Evolutionary conservation across 2,888 invertebrate species (phyloP).

Genomic region (Chloroclysta siterata): DNA sequence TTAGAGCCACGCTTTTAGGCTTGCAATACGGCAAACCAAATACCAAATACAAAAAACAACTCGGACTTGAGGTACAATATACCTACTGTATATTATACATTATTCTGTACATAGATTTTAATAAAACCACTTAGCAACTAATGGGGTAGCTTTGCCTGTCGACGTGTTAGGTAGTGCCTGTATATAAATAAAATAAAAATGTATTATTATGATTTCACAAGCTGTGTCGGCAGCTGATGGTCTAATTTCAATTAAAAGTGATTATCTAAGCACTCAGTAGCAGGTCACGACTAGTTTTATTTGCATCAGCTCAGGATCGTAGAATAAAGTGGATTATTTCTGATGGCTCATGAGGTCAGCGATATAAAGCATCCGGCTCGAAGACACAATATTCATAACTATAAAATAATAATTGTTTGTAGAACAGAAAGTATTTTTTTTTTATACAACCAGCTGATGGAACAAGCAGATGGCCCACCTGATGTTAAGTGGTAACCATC

Average conservation of each 20-base stretch:
- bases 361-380: conserved; percentile 63
- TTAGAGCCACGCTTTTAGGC: too few relatives aligned
- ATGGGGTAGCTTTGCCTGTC: too few relatives aligned
- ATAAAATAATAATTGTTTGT: background rate
- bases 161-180: background rate
- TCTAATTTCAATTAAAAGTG: conserved; percentile 28
- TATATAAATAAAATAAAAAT: conserved; percentile 1
- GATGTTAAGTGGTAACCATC: too few relatives aligned
- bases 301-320: conserved; percentile 31
- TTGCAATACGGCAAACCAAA: too few relatives aligned
- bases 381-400: conserved; percentile 18
- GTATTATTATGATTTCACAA: background rate
- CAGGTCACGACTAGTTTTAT: conserved; percentile 35
- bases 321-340: conserved; percentile 20
- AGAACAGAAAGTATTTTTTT: background rate
- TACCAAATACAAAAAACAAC: too few relatives aligned
- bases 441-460: too few relatives aligned
- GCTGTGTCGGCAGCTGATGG: conserved; percentile 13
- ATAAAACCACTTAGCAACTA: too few relatives aligned
- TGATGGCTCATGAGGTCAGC: conserved; percentile 66
- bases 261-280: conserved; percentile 29
- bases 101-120: too few relatives aligned
- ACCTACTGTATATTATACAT: too few relatives aligned
- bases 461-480: too few relatives aligned
- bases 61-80: too few relatives aligned